A percentile compares a stretch with the other conserved stretches of the same genome.
Conservation (phyloP, 1,140 invertebrate genomes). For the Rhyacophila brunnea region DNA sequence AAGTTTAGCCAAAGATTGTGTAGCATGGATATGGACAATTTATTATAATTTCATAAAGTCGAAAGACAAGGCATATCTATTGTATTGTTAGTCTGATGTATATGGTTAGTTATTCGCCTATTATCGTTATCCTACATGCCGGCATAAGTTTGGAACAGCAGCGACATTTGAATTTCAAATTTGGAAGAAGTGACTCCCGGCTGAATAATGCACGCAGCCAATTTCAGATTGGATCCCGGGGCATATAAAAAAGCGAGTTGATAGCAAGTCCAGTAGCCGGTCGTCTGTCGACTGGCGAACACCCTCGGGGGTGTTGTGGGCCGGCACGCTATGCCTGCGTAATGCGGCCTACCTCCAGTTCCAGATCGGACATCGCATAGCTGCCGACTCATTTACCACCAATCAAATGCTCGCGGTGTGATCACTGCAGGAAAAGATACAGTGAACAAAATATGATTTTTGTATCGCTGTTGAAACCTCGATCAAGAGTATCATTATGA, state of each 20-base stretch:
- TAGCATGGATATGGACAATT: too few relatives aligned
- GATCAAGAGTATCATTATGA: too few relatives aligned
- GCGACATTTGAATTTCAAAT: slow-evolving; percentile 29
- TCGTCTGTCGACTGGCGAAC: slow-evolving; percentile 25
- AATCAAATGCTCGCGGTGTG: slow-evolving; percentile 11
- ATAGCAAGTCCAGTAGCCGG: slow-evolving; percentile 31
- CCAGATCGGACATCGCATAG: too few relatives aligned
- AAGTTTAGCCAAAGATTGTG: too few relatives aligned
- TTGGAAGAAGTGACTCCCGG: slow-evolving; percentile 4
- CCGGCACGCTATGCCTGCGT: slow-evolving; percentile 12
- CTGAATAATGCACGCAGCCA: slow-evolving; percentile 11
- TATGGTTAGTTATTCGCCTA: not conserved
- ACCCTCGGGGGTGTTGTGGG: slow-evolving; percentile 18
- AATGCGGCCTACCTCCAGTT: too few relatives aligned
- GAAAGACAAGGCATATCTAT: too few relatives aligned
- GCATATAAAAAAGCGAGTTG: slow-evolving; percentile 18
- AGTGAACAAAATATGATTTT: too few relatives aligned
- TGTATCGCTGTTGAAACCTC: too few relatives aligned
- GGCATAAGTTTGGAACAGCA: slow-evolving; percentile 1
- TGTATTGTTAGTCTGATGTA: too few relatives aligned
- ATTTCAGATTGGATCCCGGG: slow-evolving; percentile 18
- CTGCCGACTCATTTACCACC: slow-evolving; percentile 7
- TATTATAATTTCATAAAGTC: too few relatives aligned
- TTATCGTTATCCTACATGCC: slow-evolving; percentile 21
- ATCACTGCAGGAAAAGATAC: not conserved